A percentile compares a stretch with the other conserved stretches of the same genome.
These are phyloP conservation scores for Doris montereyensis DNA, from an alignment of 2,888 invertebrate genomes.

Conservation along the genomic window DNA sequence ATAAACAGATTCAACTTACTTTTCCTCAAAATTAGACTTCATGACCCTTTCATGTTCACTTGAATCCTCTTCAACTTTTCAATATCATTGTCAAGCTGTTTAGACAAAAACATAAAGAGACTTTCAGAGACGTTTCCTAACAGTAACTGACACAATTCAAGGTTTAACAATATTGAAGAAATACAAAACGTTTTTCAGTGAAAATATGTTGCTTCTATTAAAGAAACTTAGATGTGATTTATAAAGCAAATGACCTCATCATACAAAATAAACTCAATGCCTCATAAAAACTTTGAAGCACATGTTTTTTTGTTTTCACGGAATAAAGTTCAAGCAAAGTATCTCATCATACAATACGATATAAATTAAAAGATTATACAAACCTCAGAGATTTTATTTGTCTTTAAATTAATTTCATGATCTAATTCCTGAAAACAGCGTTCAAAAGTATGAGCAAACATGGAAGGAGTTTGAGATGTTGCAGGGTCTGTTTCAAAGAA, in stretches of 20 bases:
- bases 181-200: no score
- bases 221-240: no score
- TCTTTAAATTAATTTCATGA: slow-evolving; percentile 53
- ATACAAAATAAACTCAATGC: not conserved
- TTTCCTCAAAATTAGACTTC: no score
- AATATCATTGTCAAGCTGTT: slow-evolving; percentile 59
- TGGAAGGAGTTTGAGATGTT: slow-evolving; percentile 55
- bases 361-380: not conserved
- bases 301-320: no score
- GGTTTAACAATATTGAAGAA: no score
- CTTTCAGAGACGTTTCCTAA: no score
- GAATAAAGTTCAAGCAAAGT: no score
- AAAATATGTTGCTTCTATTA: no score
- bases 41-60: no score
- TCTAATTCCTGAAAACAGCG: slow-evolving; percentile 62
- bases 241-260: not conserved
- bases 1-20: no score
- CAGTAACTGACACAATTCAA: no score
- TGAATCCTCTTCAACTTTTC: slow-evolving; percentile 51
- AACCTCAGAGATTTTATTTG: slow-evolving; percentile 57
- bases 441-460: slow-evolving; percentile 65
- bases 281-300: not conserved
- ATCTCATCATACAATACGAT: no score
- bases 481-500: slow-evolving; percentile 65
- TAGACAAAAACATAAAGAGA: slow-evolving; percentile 11